These are phyloP conservation scores for Heliopora coerulea DNA, from an alignment of 92 coral and sea anemone species.

Conservation along the genomic window DNA sequence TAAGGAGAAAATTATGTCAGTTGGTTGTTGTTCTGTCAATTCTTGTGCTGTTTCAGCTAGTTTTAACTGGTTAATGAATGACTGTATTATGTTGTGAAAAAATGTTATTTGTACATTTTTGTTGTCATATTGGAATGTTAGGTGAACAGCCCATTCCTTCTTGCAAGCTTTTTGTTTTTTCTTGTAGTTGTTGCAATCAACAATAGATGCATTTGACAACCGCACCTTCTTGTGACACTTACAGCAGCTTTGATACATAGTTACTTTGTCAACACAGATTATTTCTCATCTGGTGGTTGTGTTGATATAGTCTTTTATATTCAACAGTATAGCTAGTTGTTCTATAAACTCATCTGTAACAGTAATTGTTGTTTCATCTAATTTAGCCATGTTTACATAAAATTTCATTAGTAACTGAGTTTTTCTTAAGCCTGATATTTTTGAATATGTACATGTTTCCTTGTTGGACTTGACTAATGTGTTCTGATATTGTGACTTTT, in stretches of 20 bases:
- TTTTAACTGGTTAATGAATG: too few species aligned
- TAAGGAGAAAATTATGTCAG: too few species aligned
- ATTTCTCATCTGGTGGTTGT: conserved; percentile 21
- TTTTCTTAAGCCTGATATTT: conserved; percentile 55
- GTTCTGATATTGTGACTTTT: conserved; percentile 41
- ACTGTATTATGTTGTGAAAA: too few species aligned
- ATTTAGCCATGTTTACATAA: conserved; percentile 2
- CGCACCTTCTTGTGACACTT: conserved; percentile 21
- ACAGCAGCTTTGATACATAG: neutral
- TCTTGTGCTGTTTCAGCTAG: too few species aligned
- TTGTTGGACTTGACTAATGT: conserved; percentile 1
- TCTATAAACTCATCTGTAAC: neutral
- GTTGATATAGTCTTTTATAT: conserved; percentile 44
- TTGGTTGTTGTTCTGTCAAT: too few species aligned
- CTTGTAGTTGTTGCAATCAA: neutral
- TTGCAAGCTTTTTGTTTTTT: conserved; percentile 9
- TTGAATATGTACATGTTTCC: conserved; percentile 4
- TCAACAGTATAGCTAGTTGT: conserved; percentile 4
- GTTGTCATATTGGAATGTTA: too few species aligned
- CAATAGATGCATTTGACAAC: neutral
- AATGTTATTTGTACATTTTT: too few species aligned
- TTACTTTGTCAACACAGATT: conserved; percentile 29
- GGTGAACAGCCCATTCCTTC: conserved; percentile 12
- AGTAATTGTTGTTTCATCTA: neutral
- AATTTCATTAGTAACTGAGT: neutral